phyloP scores from a whole-genome alignment of 2,797 vertebrate species.

The Chromobotia macracanthus region DNA sequence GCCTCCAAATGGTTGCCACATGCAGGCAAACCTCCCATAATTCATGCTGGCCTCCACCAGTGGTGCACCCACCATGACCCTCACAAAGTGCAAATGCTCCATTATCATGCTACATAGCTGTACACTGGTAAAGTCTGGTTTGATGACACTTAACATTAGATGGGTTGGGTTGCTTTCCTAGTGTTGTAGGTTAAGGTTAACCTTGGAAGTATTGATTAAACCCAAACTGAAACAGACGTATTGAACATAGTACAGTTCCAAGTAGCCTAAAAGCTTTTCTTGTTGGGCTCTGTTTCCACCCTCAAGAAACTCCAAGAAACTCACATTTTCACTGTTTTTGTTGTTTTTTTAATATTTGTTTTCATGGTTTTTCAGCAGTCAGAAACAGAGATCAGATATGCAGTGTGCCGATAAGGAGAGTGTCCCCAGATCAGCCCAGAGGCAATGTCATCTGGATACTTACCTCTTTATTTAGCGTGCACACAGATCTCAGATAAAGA shows the following conservation, averaged over 20 bases:
- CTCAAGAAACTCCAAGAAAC: background rate
- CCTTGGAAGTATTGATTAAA: background rate
- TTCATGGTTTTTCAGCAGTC: slow-evolving; percentile 27
- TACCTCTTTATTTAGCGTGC: slow-evolving; percentile 59
- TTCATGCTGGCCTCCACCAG: slow-evolving; percentile 34
- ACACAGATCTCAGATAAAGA: slow-evolving; percentile 58
- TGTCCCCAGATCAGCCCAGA: slow-evolving; percentile 46
- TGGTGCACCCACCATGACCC: slow-evolving; percentile 32
- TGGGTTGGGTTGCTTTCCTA: background rate
- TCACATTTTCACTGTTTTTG: background rate
- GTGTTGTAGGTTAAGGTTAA: slow-evolving; percentile 1
- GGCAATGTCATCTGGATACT: slow-evolving; percentile 58
- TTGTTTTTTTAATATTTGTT: slow-evolving; percentile 7
- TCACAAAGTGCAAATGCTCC: slow-evolving; percentile 6
- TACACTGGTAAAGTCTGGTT: background rate
- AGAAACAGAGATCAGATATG: slow-evolving; percentile 57
- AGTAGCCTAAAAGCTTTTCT: no score
- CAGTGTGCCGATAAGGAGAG: slow-evolving; percentile 54
- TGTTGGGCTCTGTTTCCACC: no score
- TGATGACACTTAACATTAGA: background rate
- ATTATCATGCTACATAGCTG: slow-evolving; percentile 3
- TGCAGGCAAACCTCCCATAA: slow-evolving; percentile 38
- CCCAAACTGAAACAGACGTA: background rate
- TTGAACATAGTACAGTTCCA: background rate
- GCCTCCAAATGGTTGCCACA: slow-evolving; percentile 10